phyloP scores from a whole-genome alignment of 35 echinoderm and acorn worm species.

The Ptychodera flava region DNA sequence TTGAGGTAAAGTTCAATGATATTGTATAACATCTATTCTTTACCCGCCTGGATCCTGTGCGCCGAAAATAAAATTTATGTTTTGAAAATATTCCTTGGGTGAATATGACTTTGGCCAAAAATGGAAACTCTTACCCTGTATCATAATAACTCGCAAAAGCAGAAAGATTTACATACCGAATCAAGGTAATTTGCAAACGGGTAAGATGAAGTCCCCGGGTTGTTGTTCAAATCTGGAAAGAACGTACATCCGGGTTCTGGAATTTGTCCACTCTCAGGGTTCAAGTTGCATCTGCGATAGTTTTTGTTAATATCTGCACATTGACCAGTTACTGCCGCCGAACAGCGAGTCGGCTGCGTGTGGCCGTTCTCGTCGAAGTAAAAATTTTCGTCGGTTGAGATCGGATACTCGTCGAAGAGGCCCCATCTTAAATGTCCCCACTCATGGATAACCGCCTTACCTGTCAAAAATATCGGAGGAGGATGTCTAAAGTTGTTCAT shows the following conservation, averaged over 20 bases:
- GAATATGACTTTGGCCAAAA: too few species aligned
- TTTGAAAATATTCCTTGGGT: too few species aligned
- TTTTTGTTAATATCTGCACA: constrained; percentile 19
- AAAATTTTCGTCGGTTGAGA: neutral
- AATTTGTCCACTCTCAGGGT: constrained; percentile 5
- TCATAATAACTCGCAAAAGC: too few species aligned
- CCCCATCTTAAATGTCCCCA: constrained; percentile 20
- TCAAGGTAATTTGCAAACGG: constrained; percentile 33
- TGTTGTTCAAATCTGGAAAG: constrained; percentile 24
- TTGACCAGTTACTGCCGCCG: neutral
- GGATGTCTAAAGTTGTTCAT: too few species aligned
- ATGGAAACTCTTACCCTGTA: too few species aligned
- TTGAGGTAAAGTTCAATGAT: too few species aligned
- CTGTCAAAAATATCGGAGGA: neutral
- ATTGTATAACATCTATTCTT: too few species aligned
- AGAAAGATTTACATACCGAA: constrained; percentile 27
- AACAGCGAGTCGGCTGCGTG: constrained; percentile 4
- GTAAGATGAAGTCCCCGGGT: constrained; percentile 13
- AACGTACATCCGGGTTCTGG: constrained; percentile 34
- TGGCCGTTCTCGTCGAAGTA: neutral
- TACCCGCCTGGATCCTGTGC: too few species aligned
- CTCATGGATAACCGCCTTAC: neutral
- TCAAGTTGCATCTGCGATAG: neutral
- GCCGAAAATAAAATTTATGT: too few species aligned
- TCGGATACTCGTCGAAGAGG: constrained; percentile 20